Base-by-base conservation (phyloP, 2,113 vertebrate genomes). In the Gymnogyps californianus region DNA sequence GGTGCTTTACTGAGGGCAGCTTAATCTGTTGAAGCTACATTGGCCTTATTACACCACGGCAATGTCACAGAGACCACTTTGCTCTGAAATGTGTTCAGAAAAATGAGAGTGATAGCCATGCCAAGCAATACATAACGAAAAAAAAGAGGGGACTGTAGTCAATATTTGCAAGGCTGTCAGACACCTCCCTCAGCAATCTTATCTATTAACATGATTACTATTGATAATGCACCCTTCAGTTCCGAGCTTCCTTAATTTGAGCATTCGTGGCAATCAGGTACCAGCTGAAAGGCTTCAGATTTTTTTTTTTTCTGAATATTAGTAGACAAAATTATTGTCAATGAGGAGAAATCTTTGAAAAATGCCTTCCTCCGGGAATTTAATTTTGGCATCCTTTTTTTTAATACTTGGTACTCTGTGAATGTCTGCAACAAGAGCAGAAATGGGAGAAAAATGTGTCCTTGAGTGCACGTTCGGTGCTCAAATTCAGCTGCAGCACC, bases 401-500 rank as follows among this genome's bases (percentile, higher is more conserved):
- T 16, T 11, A 80, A 32, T 66, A 52, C 82, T 66, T 91, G n/a
- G 8, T 78, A n/a, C 40, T 57, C 49, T 34, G 15, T 61, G 31
- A 82, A 57, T 66, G 10, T 71, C 64, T 89, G 67, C 61, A 89
- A 78, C 75, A 75, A 76, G 71, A 89, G 46, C 72, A 96, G 42
- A 90, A 87, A 72, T 44, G 51, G 76, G 55, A 93, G 74, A 74
- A 82, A 95, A 93, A 83, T 24, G 9, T 2, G 4, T 72, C 78
- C 85, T 92, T 92, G 76, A 90, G 44, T 2, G 0, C 66, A 78
- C 0, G 0, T 87, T 92, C 1, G 0, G 65, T 71, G 64, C 70
- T 89, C 79, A 62, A 28, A 94, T 85, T 93, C 91, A 92, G 71
- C 79, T 92, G 88, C 93, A 95, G 80, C 26, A 80, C 77, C 70